Evolutionary conservation across 2,113 vertebrate genomes (phyloP).

Genomic region (Gorsachius goisagi): DNA sequence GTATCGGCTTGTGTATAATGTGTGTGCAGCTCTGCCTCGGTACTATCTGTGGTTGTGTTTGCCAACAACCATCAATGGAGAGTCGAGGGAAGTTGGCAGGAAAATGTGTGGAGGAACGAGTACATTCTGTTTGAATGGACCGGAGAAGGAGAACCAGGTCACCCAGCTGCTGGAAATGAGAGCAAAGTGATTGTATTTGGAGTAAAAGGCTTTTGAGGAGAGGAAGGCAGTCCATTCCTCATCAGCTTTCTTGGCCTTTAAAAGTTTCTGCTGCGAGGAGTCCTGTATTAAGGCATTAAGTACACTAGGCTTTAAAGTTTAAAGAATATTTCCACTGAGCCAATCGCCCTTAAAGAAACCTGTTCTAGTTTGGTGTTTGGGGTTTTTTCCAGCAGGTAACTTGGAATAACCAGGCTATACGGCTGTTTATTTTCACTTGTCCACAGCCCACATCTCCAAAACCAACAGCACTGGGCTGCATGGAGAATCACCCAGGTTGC

Average conservation of each 20-base stretch:
- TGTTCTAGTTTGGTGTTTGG: neutral
- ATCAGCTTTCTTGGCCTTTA: neutral
- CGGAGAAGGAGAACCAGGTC: neutral
- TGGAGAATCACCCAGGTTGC: rapidly evolving
- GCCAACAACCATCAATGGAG: neutral
- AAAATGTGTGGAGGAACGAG: neutral
- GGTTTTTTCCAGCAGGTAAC: neutral
- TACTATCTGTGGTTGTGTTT: neutral
- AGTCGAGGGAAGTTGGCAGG: neutral
- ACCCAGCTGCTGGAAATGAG: neutral
- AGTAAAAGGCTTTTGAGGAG: neutral
- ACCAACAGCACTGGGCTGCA: neutral
- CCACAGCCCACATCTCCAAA: neutral
- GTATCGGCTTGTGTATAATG: neutral
- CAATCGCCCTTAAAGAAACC: neutral
- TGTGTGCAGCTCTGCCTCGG: neutral
- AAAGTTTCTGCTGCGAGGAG: neutral
- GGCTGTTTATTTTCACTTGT: neutral
- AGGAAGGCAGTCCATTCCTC: neutral
- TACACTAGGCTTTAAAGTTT: neutral
- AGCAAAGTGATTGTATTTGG: neutral
- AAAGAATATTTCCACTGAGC: neutral
- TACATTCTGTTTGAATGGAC: neutral
- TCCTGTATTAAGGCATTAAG: neutral
- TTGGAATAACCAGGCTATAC: neutral